Percentiles rank a stretch among this genome's conserved stretches.
phyloP scores from a whole-genome alignment of 1,140 invertebrate species.

The Nephila pilipes region DNA sequence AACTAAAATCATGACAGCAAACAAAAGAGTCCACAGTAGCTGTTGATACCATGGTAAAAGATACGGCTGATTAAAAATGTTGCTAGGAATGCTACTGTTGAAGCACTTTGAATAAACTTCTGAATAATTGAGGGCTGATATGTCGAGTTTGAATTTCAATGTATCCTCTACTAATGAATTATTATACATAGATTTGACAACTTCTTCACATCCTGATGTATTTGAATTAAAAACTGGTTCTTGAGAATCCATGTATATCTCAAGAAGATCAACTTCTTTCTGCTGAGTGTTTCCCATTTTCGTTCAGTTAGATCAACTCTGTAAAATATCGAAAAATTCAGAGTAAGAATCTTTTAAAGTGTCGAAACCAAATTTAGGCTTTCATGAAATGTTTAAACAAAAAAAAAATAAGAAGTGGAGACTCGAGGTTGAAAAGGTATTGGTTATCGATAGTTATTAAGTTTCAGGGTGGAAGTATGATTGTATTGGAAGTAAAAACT shows the following conservation, averaged over 20 bases:
- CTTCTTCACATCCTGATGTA: constrained; percentile 36
- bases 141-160: background rate
- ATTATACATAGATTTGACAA: background rate
- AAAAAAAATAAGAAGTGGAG: too few species aligned
- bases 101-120: constrained; percentile 24
- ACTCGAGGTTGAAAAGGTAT: too few species aligned
- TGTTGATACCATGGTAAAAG: constrained; percentile 75
- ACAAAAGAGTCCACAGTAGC: constrained; percentile 77
- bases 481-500: too few species aligned
- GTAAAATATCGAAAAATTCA: too few species aligned
- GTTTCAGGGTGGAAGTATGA: too few species aligned
- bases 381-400: too few species aligned
- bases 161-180: background rate
- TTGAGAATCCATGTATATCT: constrained; percentile 57
- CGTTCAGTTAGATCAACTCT: background rate
- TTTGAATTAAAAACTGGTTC: constrained; percentile 7
- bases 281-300: constrained; percentile 59
- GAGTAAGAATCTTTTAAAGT: too few species aligned
- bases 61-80: constrained; percentile 57
- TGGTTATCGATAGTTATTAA: too few species aligned
- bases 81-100: constrained; percentile 38
- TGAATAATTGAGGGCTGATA: background rate
- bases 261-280: constrained; percentile 51
- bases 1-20: constrained; percentile 86
- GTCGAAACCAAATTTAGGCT: too few species aligned